Evolutionary conservation across 2,888 invertebrate genomes (phyloP).

Genomic region (Drepana falcataria): DNA sequence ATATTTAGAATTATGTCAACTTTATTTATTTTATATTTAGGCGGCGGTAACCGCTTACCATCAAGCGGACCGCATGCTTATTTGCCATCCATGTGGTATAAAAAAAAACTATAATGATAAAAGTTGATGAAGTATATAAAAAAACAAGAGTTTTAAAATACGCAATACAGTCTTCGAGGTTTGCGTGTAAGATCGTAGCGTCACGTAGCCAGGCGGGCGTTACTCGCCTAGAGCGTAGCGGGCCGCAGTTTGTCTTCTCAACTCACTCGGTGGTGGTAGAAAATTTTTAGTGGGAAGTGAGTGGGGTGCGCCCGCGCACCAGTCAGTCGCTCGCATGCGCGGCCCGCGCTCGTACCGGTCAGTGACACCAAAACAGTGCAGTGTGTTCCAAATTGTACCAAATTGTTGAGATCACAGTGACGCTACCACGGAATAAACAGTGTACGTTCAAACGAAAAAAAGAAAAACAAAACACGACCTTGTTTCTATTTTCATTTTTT

Average conservation of each 20-base stretch:
- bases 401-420: slow-evolving; percentile 44
- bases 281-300: slow-evolving; percentile 75
- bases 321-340: slow-evolving; percentile 63
- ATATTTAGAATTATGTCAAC: no score
- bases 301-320: slow-evolving; percentile 75
- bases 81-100: no score
- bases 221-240: slow-evolving; percentile 27
- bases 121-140: no score
- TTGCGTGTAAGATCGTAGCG: neutral
- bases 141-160: neutral
- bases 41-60: no score
- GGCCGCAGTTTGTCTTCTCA: slow-evolving; percentile 53
- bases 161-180: neutral
- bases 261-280: slow-evolving; percentile 61
- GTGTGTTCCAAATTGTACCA: slow-evolving; percentile 24
- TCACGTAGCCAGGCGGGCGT: neutral
- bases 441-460: slow-evolving; percentile 54
- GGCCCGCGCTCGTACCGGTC: slow-evolving; percentile 59
- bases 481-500: slow-evolving; percentile 27
- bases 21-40: no score
- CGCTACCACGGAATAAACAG: slow-evolving; percentile 44
- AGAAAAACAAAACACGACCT: slow-evolving; percentile 35
- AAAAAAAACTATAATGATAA: no score
- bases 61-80: no score
- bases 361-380: slow-evolving; percentile 43